phyloP scores from a whole-genome alignment of 2,888 invertebrate genomes.

The Cyaniris semiargus region DNA sequence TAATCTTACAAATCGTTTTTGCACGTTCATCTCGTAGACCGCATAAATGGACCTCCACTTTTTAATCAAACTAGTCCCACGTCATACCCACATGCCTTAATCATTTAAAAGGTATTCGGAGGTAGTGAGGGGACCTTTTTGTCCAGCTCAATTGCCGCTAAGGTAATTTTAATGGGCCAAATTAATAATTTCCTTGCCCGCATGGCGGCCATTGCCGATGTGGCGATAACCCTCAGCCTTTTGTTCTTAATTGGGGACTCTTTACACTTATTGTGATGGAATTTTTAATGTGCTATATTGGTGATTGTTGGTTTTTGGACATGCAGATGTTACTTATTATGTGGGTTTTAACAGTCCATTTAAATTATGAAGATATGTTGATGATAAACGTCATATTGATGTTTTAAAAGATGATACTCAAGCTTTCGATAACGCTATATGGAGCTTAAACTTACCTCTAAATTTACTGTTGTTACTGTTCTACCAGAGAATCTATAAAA shows the following conservation, averaged over 20 bases:
- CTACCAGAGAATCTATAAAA: too few relatives aligned
- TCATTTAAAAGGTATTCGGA: slow-evolving; percentile 48
- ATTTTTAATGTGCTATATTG: slow-evolving; percentile 43
- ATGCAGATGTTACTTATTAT: slow-evolving; percentile 2
- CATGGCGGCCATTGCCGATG: slow-evolving; percentile 46
- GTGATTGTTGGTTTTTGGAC: slow-evolving; percentile 34
- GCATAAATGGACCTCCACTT: not conserved
- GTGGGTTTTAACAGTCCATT: not conserved
- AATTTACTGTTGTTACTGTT: too few relatives aligned
- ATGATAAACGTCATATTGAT: not conserved
- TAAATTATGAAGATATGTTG: too few relatives aligned
- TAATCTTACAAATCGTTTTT: not conserved
- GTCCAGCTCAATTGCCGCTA: slow-evolving; percentile 47
- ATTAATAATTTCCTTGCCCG: slow-evolving; percentile 55
- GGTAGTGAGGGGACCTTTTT: slow-evolving; percentile 47
- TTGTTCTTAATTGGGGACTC: slow-evolving; percentile 49
- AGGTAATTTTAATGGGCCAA: slow-evolving; percentile 55
- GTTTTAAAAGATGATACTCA: too few relatives aligned
- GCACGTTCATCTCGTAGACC: not conserved
- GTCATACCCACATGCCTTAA: slow-evolving; percentile 37
- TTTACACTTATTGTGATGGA: slow-evolving; percentile 48
- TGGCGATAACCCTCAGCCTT: slow-evolving; percentile 37
- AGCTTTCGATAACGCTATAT: too few relatives aligned
- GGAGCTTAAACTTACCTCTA: too few relatives aligned
- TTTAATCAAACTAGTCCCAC: slow-evolving; percentile 30